Base-by-base conservation (phyloP, 2,113 vertebrate genomes). In the Silurus glanis region DNA sequence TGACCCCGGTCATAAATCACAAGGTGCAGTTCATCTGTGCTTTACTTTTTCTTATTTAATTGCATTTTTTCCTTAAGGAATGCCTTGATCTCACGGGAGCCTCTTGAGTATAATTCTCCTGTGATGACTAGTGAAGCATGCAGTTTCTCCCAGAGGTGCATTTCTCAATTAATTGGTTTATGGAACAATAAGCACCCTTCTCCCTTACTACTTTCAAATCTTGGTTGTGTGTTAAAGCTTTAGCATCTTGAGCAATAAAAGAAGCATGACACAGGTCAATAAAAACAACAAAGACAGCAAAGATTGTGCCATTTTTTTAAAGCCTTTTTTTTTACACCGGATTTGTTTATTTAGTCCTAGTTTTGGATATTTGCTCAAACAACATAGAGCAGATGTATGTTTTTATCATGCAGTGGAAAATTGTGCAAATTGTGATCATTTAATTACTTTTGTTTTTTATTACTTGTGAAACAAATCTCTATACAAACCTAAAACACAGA, bases 121-220 rank as follows among this genome's bases (percentile, higher is more conserved):
- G 86, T 87, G 90, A 80, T 89, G 90, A 84, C 87, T 92, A 93
- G 88, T 89, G 85, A 88, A 93, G 93, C 91, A 69, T 94, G 91
- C 92, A 90, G 93, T 94, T 88, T 91, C 80, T 92, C 92, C 91
- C 90, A 21, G 75, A 90, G 91, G 92, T 91, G 87, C 88, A 91
- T 90, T 83, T 91, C 88, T 86, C 91, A 94, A 93, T 93, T 93
- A 92, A 92, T 95, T 95, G 93, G 90, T 92, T 92, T 91, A 92
- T 90, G 92, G 93, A 90, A 92, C 93, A 92, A 91, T 91, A 89
- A 89, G 87, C 88, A 83, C 83, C 82, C 79, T 23, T 67, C 82
- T 72, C 81, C 86, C 80, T 67, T 75, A 64, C 91, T 89, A 90
- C 88, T 89, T 91, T 87, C 89, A 74, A 66, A 86, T 66, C 79